Percentiles rank a stretch among this genome's conserved stretches.
These are phyloP conservation scores for pig (Sus scrofa) DNA, from an alignment of 2,113 vertebrate genomes.

Conservation along the genomic window T2T-Sscrofa CM000814.6:39541501-39542000, in stretches of 20 bases:
- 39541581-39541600: background rate
- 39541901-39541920: slow-evolving; percentile 61
- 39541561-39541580: background rate
- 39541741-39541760: slow-evolving; percentile 52
- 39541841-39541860: slow-evolving; percentile 59
- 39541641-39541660: slow-evolving; percentile 30
- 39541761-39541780: slow-evolving; percentile 47
- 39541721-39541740: slow-evolving; percentile 30
- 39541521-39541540: background rate
- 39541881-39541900: slow-evolving; percentile 67
- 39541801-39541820: background rate
- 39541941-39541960: background rate
- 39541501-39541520: background rate
- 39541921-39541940: slow-evolving; percentile 14
- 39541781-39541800: background rate
- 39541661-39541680: slow-evolving; percentile 52
- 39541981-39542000: background rate
- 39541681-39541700: slow-evolving; percentile 67
- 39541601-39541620: background rate
- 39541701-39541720: slow-evolving; percentile 34
- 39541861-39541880: slow-evolving; percentile 68
- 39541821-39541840: slow-evolving; percentile 66
- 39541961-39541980: slow-evolving; percentile 1
- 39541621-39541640: background rate
- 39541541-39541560: background rate